Percentiles rank a stretch among this genome's conserved stretches.
These are phyloP conservation scores for Anorthoa munda DNA, from an alignment of 2,888 invertebrate genomes.

Conservation along the genomic window DNA sequence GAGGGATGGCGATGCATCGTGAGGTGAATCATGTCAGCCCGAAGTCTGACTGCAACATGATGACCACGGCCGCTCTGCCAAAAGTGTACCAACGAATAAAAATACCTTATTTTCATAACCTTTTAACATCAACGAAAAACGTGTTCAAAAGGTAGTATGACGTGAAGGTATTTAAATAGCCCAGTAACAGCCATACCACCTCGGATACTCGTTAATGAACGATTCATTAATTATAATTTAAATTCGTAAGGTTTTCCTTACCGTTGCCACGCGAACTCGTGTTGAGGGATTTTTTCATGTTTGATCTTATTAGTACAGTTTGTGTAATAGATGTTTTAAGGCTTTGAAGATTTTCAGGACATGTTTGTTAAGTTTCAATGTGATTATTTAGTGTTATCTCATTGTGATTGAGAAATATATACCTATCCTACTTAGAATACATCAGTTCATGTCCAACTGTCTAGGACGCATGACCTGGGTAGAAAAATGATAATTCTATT, in stretches of 20 bases:
- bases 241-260: constrained; percentile 30
- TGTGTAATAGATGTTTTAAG: neutral
- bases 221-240: constrained; percentile 60
- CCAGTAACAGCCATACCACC: constrained; percentile 33
- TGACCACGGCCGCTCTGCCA: no score
- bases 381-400: no score
- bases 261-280: constrained; percentile 6
- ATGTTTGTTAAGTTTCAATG: no score
- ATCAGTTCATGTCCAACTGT: no score
- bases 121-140: constrained; percentile 15
- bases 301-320: neutral
- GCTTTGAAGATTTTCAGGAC: neutral
- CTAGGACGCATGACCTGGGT: no score
- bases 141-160: constrained; percentile 28
- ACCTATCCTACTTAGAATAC: no score
- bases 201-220: constrained; percentile 47
- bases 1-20: no score
- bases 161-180: constrained; percentile 45
- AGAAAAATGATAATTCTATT: no score
- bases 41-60: no score
- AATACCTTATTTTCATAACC: constrained; percentile 2
- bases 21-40: no score
- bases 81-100: no score
- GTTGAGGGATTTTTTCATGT: neutral
- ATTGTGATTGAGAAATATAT: no score